Evolutionary conservation across 2,888 invertebrate species (phyloP).

Genomic region (Coleophora deauratella): DNA sequence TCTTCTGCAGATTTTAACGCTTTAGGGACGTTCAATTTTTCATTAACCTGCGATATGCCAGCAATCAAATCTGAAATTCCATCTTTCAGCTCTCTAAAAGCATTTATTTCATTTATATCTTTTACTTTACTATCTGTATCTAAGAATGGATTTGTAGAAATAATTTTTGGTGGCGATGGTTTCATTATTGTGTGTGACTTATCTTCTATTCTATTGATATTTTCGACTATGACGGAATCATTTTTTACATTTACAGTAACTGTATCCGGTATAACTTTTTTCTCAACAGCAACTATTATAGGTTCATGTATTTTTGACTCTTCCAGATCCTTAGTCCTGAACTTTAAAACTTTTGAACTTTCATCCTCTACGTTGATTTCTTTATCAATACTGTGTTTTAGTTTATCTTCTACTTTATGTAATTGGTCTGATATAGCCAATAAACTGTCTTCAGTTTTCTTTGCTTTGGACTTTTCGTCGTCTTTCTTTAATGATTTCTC

Average conservation of each 20-base stretch:
- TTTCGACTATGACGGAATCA: conserved; percentile 37
- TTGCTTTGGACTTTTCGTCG: conserved; percentile 40
- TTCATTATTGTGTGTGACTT: conserved; percentile 16
- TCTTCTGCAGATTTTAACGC: conserved; percentile 24
- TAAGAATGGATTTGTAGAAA: conserved; percentile 56
- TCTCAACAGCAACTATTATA: conserved; percentile 35
- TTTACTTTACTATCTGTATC: conserved; percentile 50
- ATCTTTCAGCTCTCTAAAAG: conserved; percentile 66
- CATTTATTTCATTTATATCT: conserved; percentile 62
- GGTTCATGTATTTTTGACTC: conserved; percentile 40
- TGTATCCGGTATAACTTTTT: conserved; percentile 37
- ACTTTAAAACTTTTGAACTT: conserved; percentile 39
- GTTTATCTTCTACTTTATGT: conserved; percentile 62
- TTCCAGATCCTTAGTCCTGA: conserved; percentile 36
- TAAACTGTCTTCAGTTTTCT: conserved; percentile 68
- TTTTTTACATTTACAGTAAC: conserved; percentile 37
- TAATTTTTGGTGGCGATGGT: conserved; percentile 26
- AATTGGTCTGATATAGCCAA: conserved; percentile 64
- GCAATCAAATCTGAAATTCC: conserved; percentile 68
- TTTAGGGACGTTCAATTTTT: conserved; percentile 55
- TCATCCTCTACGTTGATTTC: conserved; percentile 57
- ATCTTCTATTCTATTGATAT: conserved; percentile 16
- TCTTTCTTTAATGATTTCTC: conserved; percentile 14
- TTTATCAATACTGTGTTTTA: conserved; percentile 63
- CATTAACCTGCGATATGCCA: conserved; percentile 66